Evolutionary conservation across 1,140 invertebrate genomes (phyloP).

Genomic region (Papilio xuthus): DNA sequence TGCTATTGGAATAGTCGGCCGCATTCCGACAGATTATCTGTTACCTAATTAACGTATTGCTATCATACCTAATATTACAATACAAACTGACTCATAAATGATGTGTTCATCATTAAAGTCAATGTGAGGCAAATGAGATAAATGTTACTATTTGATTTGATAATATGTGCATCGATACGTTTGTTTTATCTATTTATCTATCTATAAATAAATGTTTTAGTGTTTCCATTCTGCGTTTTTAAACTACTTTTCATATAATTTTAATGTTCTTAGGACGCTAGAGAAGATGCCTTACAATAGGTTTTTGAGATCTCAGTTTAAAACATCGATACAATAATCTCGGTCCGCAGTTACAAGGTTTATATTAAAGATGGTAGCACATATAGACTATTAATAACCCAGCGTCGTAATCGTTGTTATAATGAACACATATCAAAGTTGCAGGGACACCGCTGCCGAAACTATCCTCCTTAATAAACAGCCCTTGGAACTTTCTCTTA

Average conservation of each 20-base stretch:
- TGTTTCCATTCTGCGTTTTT: too few relatives aligned
- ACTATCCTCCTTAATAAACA: constrained; percentile 25
- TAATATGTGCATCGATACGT: neutral
- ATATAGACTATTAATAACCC: neutral
- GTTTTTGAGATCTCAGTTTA: neutral
- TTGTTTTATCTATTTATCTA: neutral
- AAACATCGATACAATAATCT: neutral
- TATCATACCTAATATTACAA: neutral
- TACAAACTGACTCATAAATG: neutral
- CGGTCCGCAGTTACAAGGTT: neutral
- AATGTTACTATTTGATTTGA: neutral
- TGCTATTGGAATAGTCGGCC: neutral
- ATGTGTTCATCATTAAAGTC: neutral
- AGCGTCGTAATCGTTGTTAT: constrained; percentile 2
- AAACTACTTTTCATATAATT: too few relatives aligned
- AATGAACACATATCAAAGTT: constrained; percentile 14
- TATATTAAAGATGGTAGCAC: neutral
- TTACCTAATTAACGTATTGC: constrained; percentile 4
- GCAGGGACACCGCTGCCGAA: neutral
- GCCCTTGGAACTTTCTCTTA: constrained; percentile 7
- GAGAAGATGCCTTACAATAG: too few relatives aligned
- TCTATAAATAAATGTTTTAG: neutral
- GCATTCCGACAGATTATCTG: neutral
- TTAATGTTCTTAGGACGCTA: too few relatives aligned
- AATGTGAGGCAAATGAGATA: neutral